phyloP scores from a whole-genome alignment of 1,140 invertebrate species.

The Oedothorax gibbosus region DNA sequence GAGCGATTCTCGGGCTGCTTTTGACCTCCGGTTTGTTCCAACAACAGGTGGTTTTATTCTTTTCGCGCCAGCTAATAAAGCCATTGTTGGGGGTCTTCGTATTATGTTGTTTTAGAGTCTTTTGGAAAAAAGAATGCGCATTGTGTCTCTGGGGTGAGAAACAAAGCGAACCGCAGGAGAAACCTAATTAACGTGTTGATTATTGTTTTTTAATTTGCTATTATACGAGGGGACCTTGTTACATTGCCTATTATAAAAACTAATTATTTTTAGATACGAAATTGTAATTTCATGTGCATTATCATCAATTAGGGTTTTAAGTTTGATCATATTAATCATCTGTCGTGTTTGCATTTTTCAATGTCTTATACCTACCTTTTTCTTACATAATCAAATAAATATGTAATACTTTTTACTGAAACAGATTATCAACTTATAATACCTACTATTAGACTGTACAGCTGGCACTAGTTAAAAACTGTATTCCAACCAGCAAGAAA shows the following conservation, averaged over 20 bases:
- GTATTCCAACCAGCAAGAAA: too few species aligned
- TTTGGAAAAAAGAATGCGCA: constrained; percentile 35
- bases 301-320: too few species aligned
- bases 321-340: too few species aligned
- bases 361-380: too few species aligned
- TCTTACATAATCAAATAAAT: too few species aligned
- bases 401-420: too few species aligned
- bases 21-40: constrained; percentile 23
- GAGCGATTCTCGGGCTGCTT: constrained; percentile 42
- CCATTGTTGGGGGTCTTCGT: constrained; percentile 49
- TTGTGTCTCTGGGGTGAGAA: constrained; percentile 33
- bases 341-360: too few species aligned
- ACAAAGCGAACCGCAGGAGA: constrained; percentile 18
- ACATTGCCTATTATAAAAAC: background rate
- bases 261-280: too few species aligned
- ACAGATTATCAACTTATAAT: too few species aligned
- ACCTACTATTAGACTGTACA: too few species aligned
- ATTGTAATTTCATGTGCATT: too few species aligned
- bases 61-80: constrained; percentile 33
- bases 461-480: too few species aligned
- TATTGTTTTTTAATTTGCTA: constrained; percentile 13
- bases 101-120: constrained; percentile 42
- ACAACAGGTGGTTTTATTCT: constrained; percentile 56
- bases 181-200: constrained; percentile 47
- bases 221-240: background rate